A percentile compares a stretch with the other conserved stretches of the same genome.
Conservation (phyloP, 2,888 invertebrate species). For the Diloba caeruleocephala region DNA sequence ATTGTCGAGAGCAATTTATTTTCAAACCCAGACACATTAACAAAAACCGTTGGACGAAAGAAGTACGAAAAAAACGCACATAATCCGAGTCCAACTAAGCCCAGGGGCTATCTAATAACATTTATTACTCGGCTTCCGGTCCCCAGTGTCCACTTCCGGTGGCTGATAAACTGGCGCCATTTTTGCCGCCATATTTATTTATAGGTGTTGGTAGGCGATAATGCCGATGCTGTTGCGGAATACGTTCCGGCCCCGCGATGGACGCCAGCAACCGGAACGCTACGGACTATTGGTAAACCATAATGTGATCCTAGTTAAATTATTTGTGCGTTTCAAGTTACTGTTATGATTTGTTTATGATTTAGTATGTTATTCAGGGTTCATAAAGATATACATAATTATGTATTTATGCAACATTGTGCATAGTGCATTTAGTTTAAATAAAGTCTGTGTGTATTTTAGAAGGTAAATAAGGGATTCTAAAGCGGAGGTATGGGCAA, state of each 20-base stretch:
- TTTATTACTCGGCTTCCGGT: constrained; percentile 85
- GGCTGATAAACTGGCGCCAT: constrained; percentile 88
- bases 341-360: neutral
- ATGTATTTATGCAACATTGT: neutral
- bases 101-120: constrained; percentile 89
- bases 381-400: neutral
- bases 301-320: constrained; percentile 49
- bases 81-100: constrained; percentile 83
- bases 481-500: too few species aligned
- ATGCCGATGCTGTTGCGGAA: constrained; percentile 77
- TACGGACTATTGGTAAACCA: constrained; percentile 45
- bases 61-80: constrained; percentile 78
- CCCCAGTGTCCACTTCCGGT: constrained; percentile 88
- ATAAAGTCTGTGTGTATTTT: too few species aligned
- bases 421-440: too few species aligned
- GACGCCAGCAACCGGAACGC: constrained; percentile 58
- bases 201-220: constrained; percentile 84
- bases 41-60: constrained; percentile 82
- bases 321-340: constrained; percentile 39
- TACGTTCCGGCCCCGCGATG: constrained; percentile 66
- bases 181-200: constrained; percentile 89
- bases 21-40: constrained; percentile 86
- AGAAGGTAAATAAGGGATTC: too few species aligned
- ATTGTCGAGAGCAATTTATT: constrained; percentile 82
- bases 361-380: neutral